Evolutionary conservation across 2,888 invertebrate genomes (phyloP).

Genomic region (Drosophila trichaetosa): DNA sequence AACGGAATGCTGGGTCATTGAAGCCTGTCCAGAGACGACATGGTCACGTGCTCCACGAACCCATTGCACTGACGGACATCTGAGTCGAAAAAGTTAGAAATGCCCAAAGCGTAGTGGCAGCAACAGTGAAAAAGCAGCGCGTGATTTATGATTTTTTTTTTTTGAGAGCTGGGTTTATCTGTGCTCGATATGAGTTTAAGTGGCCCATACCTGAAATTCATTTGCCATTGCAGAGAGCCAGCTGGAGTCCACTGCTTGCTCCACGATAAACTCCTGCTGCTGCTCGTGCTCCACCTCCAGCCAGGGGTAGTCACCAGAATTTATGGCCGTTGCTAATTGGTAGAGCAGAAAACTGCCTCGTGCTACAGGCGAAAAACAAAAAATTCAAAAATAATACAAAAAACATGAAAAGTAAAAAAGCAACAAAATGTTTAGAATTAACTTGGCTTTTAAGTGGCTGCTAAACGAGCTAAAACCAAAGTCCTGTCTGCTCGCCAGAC

Average conservation of each 20-base stretch:
- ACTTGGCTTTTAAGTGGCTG: slow-evolving; percentile 56
- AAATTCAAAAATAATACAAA: not conserved
- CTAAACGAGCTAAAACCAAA: slow-evolving; percentile 36
- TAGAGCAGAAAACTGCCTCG: slow-evolving; percentile 71
- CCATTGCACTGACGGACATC: slow-evolving; percentile 63
- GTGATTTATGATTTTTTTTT: slow-evolving; percentile 65
- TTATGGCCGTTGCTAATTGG: slow-evolving; percentile 77
- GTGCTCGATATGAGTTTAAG: slow-evolving; percentile 54
- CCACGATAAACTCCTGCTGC: slow-evolving; percentile 40
- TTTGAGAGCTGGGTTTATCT: slow-evolving; percentile 32
- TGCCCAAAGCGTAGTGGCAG: slow-evolving; percentile 49
- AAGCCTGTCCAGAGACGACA: slow-evolving; percentile 57
- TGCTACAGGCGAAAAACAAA: slow-evolving; percentile 40
- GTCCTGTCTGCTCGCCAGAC: slow-evolving; percentile 13
- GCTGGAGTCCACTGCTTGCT: slow-evolving; percentile 61
- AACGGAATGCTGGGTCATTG: slow-evolving; percentile 57
- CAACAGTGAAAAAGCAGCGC: slow-evolving; percentile 42
- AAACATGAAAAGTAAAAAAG: not conserved
- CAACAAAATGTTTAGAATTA: slow-evolving; percentile 18
- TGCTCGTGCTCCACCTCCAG: slow-evolving; percentile 26
- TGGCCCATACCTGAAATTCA: slow-evolving; percentile 72
- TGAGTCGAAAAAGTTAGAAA: slow-evolving; percentile 61
- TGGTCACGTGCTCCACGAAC: slow-evolving; percentile 69
- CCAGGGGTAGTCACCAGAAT: slow-evolving; percentile 52
- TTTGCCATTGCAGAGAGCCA: slow-evolving; percentile 71